A percentile compares a stretch with the other conserved stretches of the same genome.
Evolutionary conservation across 2,113 vertebrate genomes (phyloP).

Genomic region (Anser cygnoides): DNA sequence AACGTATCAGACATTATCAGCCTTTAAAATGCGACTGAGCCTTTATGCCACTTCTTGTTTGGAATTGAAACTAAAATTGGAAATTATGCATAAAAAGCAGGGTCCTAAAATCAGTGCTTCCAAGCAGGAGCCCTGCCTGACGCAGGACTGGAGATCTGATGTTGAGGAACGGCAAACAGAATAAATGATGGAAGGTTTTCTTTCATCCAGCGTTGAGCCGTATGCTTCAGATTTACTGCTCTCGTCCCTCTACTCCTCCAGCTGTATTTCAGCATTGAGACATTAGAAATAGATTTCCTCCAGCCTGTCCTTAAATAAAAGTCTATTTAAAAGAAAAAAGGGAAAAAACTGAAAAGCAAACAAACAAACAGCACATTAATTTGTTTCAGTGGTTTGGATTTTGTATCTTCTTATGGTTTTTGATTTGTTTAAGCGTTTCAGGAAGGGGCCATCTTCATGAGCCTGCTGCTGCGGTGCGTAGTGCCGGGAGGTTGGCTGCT

Average conservation of each 20-base stretch:
- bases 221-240: neutral
- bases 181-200: neutral
- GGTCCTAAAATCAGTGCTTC: accelerated
- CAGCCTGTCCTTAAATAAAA: neutral
- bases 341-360: neutral
- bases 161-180: accelerated
- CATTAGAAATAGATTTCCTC: neutral
- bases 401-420: neutral
- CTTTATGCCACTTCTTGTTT: neutral
- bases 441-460: neutral
- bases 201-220: accelerated
- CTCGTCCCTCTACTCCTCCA: neutral
- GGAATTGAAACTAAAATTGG: neutral
- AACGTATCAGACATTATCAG: neutral
- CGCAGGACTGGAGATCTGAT: neutral
- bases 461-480: accelerated
- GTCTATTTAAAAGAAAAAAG: neutral
- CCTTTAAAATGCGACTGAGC: neutral
- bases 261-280: neutral
- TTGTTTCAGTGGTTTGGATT: neutral
- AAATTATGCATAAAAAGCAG: neutral
- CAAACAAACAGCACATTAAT: neutral
- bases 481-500: neutral
- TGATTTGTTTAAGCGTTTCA: neutral
- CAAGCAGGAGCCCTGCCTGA: neutral